Evolutionary conservation across 37 sponge, comb jelly and placozoan species (phyloP).

Genomic region (Spongia lamella): DNA sequence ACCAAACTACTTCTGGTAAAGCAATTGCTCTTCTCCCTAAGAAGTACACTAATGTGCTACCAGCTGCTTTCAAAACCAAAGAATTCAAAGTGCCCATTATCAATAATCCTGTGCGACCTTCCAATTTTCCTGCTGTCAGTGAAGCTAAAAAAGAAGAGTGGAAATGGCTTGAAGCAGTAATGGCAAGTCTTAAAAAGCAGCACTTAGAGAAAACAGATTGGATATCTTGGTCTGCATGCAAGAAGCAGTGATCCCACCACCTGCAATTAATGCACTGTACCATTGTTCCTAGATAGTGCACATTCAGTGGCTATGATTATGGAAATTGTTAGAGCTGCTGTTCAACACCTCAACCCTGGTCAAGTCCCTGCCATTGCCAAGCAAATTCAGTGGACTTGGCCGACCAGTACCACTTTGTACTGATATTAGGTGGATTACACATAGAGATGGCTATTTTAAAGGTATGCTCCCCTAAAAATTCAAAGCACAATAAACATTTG

Average conservation of each 20-base stretch:
- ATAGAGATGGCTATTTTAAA: conserved; percentile 25
- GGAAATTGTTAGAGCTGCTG: conserved; percentile 25
- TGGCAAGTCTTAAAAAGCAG: too few relatives aligned
- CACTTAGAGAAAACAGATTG: conserved; percentile 17
- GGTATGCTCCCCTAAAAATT: not conserved
- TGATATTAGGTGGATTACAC: conserved; percentile 6
- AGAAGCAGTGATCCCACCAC: conserved; percentile 22
- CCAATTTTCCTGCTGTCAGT: not conserved
- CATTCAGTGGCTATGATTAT: conserved; percentile 32
- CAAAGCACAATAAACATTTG: not conserved
- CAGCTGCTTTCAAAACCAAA: too few relatives aligned
- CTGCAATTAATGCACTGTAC: conserved; percentile 30
- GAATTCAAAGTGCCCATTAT: too few relatives aligned
- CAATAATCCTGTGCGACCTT: too few relatives aligned
- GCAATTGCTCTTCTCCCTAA: too few relatives aligned
- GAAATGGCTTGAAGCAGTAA: conserved; percentile 25
- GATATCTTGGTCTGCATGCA: conserved; percentile 35
- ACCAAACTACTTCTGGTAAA: too few relatives aligned
- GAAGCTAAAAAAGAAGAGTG: conserved; percentile 7
- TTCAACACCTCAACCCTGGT: conserved; percentile 20
- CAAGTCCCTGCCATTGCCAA: conserved; percentile 23
- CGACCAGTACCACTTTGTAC: not conserved
- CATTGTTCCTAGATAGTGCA: conserved; percentile 34
- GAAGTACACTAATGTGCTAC: too few relatives aligned
- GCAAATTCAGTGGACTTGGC: conserved; percentile 12